Percentiles rank a stretch among this genome's conserved stretches.
These are phyloP conservation scores for chimpanzee (Pan troglodytes) DNA, from an alignment of 2,113 vertebrate species.

Conservation along the genomic window NHGRI_mPanTro3-v2.1_pri NC_072402.2:34490001-34490500, in stretches of 20 bases:
- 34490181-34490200: background rate
- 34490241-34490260: background rate
- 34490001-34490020: background rate
- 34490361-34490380: background rate
- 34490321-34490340: background rate
- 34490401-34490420: background rate
- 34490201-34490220: background rate
- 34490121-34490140: background rate
- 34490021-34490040: background rate
- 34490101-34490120: background rate
- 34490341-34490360: background rate
- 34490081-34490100: background rate
- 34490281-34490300: background rate
- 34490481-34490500: background rate
- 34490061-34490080: background rate
- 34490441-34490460: background rate
- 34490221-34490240: background rate
- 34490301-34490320: background rate
- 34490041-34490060: background rate
- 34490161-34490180: background rate
- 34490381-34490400: background rate
- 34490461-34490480: background rate
- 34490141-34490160: background rate
- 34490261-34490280: background rate
- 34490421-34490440: background rate